phyloP scores from a whole-genome alignment of 2,113 vertebrate genomes.

The Ailuropoda melanoleuca region DNA sequence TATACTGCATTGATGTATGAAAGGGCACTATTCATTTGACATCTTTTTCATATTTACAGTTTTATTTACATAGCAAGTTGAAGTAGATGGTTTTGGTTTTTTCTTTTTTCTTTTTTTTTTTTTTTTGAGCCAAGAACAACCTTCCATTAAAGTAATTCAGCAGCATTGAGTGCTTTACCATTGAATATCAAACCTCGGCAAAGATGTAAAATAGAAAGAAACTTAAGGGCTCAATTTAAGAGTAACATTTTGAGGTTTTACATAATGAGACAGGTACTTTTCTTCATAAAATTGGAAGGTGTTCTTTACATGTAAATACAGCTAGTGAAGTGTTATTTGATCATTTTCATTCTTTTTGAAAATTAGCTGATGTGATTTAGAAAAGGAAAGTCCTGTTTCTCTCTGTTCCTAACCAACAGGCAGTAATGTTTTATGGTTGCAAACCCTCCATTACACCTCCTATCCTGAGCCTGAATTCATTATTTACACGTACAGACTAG shows the following conservation, averaged over 20 bases:
- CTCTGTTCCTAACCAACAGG: conserved; percentile 93
- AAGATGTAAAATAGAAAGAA: background rate
- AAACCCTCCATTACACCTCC: conserved; percentile 93
- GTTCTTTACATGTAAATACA: conserved; percentile 17
- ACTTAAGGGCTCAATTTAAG: background rate
- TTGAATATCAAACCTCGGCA: background rate
- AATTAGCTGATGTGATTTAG: conserved; percentile 91
- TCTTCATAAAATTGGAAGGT: background rate
- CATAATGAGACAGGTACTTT: background rate
- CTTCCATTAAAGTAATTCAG: conserved; percentile 13
- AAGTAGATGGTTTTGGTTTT: background rate
- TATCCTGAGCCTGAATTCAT: conserved; percentile 94
- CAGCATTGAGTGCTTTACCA: background rate
- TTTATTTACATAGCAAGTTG: conserved; percentile 1
- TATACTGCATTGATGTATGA: background rate
- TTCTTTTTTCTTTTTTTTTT: too few relatives aligned
- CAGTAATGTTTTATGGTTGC: conserved; percentile 92
- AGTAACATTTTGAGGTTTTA: conserved; percentile 32
- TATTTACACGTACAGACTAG: conserved; percentile 92
- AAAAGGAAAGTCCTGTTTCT: conserved; percentile 94
- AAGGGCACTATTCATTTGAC: background rate
- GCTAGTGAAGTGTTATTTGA: background rate
- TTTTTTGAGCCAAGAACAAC: conserved; percentile 16
- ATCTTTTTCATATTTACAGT: background rate
- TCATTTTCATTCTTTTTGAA: conserved; percentile 2